Base-by-base conservation (phyloP, 2,797 vertebrate genomes). In the Parotocinclus haroldoi region DNA sequence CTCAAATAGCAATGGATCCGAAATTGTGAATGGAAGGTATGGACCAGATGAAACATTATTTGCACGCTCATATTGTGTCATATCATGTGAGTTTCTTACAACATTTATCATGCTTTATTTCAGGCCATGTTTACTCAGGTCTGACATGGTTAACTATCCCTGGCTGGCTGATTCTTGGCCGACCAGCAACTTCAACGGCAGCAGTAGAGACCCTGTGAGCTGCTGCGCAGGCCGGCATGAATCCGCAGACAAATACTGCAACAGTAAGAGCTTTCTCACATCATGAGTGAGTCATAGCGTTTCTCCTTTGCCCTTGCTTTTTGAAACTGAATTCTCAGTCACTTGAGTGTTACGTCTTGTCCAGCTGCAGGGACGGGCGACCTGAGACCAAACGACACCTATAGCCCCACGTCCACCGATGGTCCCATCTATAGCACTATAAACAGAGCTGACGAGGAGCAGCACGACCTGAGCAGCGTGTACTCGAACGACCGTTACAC, bases 391-490 rank as follows among this genome's bases (percentile, higher is more conserved):
- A 87, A 85, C 0, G 92, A 93, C 69, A 94, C 91, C 45, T 92
- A 84, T 61, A 92, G 90, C 82, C 86, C 71, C 0, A 85, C 85
- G 0, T 89, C 87, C 18, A 88, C 72, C 0, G 96, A 98, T 59
- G 95, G 93, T 1, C 93, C 94, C 1, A 95, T 97, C 67, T 98
- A 98, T 84, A 96, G 94, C 88, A 96, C 94, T 80, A 95, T 96
- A 36, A 94, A 96, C 82, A 89, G 85, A 0, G 80, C 85, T 0
- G 84, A 86, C 0, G 94, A 94, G 51, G 94, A 97, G 84, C 82
- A 89, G 85, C 80, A 92, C 14, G 81, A 48, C 54, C 76, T 84
- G 0, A 87, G 78, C 58, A 87, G 90, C 58, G 87, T 90, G 12
- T 87, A 90, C 62, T 78, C 76, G 11, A 68, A 71, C 27, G 88